Base-by-base conservation (phyloP, 2,888 invertebrate species). In the Ennomos quercinarius region DNA sequence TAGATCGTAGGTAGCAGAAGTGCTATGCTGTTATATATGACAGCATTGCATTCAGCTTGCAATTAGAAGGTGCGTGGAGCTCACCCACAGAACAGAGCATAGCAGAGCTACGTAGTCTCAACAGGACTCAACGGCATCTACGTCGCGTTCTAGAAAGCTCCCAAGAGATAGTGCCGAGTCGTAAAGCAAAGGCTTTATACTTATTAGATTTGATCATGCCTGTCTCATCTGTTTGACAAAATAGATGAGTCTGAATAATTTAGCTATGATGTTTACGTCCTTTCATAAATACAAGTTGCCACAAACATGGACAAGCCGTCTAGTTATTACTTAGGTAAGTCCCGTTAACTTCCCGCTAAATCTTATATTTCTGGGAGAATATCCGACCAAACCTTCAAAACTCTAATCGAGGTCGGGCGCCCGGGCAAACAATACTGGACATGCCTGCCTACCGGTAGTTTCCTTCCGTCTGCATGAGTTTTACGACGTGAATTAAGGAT, bases 361-460 rank as follows among this genome's bases (percentile, higher is more conserved):
- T 45, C 41, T 38, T 37, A 44, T 53, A 44, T 58, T 57, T 39
- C 8, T 11, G 10, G 0, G 11, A 39, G 37, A 47, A 39, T 27
- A 51, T 51, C 37, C 37, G 37, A 36, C 11, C 10, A 56, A 45
- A 51, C 51, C 13, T 46, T 35, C 13, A 45, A 37, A 51, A 51
- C 46, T 47, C 37, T 27, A 35, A 44, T 45, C n/a, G 39, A 42
- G 48, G 36, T 41, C 49, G 48, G 36, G 36, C 49, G 49, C 17
- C 53, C n/a, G 36, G n/a, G 13, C 27, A 38, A 41, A 57, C 45
- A 58, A 46, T 42, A 51, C 39, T 41, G 48, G 52, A 44, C 44
- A 48, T 47, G 39, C 35, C 53, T 17, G 3, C n/a, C 17, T 44
- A 9, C n/a, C 43, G 48, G 48, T 48, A 35, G 17, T 48, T 53